These are phyloP conservation scores for Erythrocercus mccallii DNA, from an alignment of 2,113 vertebrate genomes.

Conservation along the genomic window DNA sequence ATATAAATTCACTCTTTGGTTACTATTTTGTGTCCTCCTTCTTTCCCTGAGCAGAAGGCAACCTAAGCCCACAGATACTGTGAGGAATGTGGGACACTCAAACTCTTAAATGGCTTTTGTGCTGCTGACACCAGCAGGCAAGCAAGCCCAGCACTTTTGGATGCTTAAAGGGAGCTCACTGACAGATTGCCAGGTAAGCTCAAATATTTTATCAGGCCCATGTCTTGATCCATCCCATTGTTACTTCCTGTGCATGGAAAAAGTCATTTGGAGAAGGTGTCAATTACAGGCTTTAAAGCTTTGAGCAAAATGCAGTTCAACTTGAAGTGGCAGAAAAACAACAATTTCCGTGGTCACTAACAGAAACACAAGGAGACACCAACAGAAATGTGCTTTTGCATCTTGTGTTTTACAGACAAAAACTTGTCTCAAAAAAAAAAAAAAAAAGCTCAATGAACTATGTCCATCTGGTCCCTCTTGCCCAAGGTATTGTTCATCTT, in stretches of 20 bases:
- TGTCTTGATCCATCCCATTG: background rate
- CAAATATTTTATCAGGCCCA: background rate
- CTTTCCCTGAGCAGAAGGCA: background rate
- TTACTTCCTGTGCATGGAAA: background rate
- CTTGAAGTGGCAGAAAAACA: background rate
- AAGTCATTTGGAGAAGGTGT: background rate
- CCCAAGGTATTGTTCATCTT: background rate
- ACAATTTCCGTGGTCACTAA: background rate
- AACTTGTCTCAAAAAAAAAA: background rate
- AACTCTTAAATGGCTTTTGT: background rate
- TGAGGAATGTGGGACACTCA: background rate
- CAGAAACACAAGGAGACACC: background rate
- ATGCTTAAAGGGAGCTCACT: background rate
- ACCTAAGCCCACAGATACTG: background rate
- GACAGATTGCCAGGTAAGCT: background rate
- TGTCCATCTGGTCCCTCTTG: background rate
- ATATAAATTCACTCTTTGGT: background rate
- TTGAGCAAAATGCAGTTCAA: background rate
- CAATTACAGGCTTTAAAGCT: background rate
- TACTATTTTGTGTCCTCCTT: background rate
- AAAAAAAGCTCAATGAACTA: background rate
- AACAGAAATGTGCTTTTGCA: background rate
- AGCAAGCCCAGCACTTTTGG: accelerated
- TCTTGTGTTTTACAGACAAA: background rate
- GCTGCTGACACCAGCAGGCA: background rate